Percentiles rank a stretch among this genome's conserved stretches.
Conservation (phyloP, 2,113 vertebrate genomes). For the Pholis gunnellus region DNA sequence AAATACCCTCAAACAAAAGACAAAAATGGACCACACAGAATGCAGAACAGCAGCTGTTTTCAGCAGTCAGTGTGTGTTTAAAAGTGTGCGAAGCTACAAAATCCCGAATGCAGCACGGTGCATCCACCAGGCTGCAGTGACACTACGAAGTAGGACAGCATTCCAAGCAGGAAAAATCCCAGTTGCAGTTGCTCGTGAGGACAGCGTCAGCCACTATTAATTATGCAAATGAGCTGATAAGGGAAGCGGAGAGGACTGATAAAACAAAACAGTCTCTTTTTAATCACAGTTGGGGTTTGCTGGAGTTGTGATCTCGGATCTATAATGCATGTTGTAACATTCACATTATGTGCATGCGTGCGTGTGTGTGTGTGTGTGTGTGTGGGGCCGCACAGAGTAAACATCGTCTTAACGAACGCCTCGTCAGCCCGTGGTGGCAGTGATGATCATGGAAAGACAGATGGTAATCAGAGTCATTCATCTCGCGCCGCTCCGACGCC, state of each 20-base stretch:
- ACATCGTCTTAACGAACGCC: conserved; percentile 59
- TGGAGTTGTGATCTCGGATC: conserved; percentile 71
- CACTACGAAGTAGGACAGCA: conserved; percentile 51
- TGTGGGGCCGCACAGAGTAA: conserved; percentile 50
- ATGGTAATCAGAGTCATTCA: conserved; percentile 75
- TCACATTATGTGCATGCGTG: conserved; percentile 34
- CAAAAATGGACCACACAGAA: neutral
- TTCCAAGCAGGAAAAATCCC: conserved; percentile 51
- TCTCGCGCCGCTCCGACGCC: conserved; percentile 56
- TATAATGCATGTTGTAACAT: conserved; percentile 70
- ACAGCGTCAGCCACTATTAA: conserved; percentile 67
- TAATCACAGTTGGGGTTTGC: conserved; percentile 65
- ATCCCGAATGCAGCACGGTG: neutral
- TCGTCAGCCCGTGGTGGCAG: conserved; percentile 55
- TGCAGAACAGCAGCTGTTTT: neutral
- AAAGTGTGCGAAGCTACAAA: neutral
- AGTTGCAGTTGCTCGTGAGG: conserved; percentile 45
- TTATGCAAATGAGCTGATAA: conserved; percentile 81
- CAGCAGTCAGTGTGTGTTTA: neutral
- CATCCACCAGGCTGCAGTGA: conserved; percentile 12
- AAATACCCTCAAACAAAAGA: neutral
- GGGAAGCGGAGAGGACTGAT: conserved; percentile 68
- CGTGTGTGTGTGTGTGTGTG: conserved; percentile 4
- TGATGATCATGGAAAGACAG: conserved; percentile 67
- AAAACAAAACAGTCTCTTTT: conserved; percentile 73